Evolutionary conservation across 2,888 invertebrate species (phyloP), one percentile per base, ranked within the genome.

Genomic region (Dynastes hyllus): DNA sequence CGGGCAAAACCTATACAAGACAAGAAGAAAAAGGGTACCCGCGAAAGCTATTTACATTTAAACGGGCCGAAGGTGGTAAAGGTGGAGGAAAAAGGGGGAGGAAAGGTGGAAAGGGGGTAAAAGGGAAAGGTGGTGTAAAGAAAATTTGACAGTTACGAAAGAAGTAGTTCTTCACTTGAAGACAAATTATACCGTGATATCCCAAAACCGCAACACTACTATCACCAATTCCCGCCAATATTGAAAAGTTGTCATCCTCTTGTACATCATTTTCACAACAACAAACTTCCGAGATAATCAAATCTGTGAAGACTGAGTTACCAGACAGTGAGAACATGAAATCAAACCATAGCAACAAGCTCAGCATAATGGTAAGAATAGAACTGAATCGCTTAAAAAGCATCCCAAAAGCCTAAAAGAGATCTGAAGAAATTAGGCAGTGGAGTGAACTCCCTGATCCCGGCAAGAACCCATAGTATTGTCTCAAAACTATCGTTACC

Each of bases 11-110:
- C 90, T 11, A 90, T 92, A 0, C 91, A 92, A 79, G 94, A 94
- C 86, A 94, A 94, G 85, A 94, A 94, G 88, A 94, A 94, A 87
- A 93, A 91, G 83, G 93, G 92, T 84, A 93, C 94, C 87, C 94
- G 76, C 89, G 93, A 61, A 93, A 93, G 85, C 94, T 94, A 85
- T 93, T 93, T 85, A 91, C 91, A 0, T 90, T 90, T 11, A 88
- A 89, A 80, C 90, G 92, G n/a, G 91, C 92, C 69, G 92, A 92
- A 80, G 93, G 93, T 2, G 91, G 91, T 8, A 93, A 93, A 84
- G 92, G 93, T 67, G 94, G 94, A 27, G 94, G 94, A 0, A 94
- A 94, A 84, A 93, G 93, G 5, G 92, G 90, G 9, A 92, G 90
- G n/a, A 93, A 93, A 81, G 94, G 95, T 81, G 94, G 90, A 6